Base-by-base conservation (phyloP, 1,140 invertebrate species). In the Pseudachorutes palmiensis region DNA sequence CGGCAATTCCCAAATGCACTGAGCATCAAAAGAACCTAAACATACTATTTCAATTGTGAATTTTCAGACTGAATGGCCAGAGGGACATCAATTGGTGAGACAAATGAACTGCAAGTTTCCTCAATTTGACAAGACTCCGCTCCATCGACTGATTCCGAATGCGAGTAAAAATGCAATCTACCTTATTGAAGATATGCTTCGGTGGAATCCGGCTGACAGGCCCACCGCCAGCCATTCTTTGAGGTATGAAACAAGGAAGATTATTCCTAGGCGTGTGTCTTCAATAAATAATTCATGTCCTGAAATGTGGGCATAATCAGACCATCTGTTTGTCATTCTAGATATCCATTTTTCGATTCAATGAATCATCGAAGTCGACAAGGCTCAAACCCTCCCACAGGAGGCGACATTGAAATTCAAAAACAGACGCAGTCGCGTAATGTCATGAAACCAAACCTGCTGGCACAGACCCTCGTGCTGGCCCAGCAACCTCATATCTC, bases 71-170 rank as follows among this genome's bases (percentile, higher is more conserved):
- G 89, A 96, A 65, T 99, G 97, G 97, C 86, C 91, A 0, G 96
- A 99, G 75, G 96, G 95, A 1, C 92, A 92, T 78, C 86, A 91
- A 67, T 81, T 99, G 58, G 95, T 97, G 0, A 83, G 88, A 1
- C 87, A 88, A 45, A 94, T 99, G 84, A 97, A 98, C 75, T 98
- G 99, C 76, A 90, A 91, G 68, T 99, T 98, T 81, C 96, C 96
- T 3, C 87, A 90, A 74, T 89, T 92, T 74, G 83, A 83, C 0
- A 84, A 86, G 74, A 90, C 91, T 24, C 86, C 88, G 14, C 80
- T 99, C 28, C 83, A 84, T 64, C 84, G 87, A 58, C 80, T 97
- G 12, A 88, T 99, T 64, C 87, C 89, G 1, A 88, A 92, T 75
- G 90, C 92, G 12, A 88, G 89, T 77, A 80, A 85, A 58, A 87